phyloP scores from a whole-genome alignment of 2,113 vertebrate genomes.

The Lagenorhynchus albirostris region DNA sequence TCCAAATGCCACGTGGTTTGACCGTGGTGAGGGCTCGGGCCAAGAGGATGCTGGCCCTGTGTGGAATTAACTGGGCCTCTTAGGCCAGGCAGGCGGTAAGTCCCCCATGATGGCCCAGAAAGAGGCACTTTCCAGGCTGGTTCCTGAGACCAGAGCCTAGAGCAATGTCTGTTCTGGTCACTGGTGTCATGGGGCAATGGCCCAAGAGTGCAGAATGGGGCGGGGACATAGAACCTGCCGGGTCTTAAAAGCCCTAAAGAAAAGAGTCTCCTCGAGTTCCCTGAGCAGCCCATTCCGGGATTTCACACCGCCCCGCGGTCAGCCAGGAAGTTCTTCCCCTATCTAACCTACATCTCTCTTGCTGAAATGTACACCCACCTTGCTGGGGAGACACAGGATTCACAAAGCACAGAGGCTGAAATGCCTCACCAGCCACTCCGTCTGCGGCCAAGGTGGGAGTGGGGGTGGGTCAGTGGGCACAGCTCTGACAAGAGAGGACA shows the following conservation, averaged over 20 bases:
- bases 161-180: not conserved
- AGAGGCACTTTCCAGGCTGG: not conserved
- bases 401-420: conserved; percentile 58
- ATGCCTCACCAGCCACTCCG: not conserved
- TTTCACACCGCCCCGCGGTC: not conserved
- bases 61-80: not conserved
- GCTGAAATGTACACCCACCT: conserved; percentile 67
- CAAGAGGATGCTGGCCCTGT: not conserved
- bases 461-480: not conserved
- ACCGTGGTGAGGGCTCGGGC: not conserved
- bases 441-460: not conserved
- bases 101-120: not conserved
- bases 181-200: not conserved
- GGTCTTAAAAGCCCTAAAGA: conserved; percentile 19
- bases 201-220: not conserved
- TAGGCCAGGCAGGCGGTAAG: not conserved
- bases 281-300: not conserved
- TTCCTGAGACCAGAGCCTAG: not conserved
- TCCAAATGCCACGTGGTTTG: not conserved
- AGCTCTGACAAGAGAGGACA: conserved; percentile 43
- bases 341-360: conserved; percentile 77
- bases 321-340: conserved; percentile 67
- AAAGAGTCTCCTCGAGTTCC: conserved; percentile 25
- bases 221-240: not conserved
- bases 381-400: conserved; percentile 4